A percentile compares a stretch with the other conserved stretches of the same genome.
phyloP scores from a whole-genome alignment of 2,797 vertebrate genomes.

The Adelosebastes latens region DNA sequence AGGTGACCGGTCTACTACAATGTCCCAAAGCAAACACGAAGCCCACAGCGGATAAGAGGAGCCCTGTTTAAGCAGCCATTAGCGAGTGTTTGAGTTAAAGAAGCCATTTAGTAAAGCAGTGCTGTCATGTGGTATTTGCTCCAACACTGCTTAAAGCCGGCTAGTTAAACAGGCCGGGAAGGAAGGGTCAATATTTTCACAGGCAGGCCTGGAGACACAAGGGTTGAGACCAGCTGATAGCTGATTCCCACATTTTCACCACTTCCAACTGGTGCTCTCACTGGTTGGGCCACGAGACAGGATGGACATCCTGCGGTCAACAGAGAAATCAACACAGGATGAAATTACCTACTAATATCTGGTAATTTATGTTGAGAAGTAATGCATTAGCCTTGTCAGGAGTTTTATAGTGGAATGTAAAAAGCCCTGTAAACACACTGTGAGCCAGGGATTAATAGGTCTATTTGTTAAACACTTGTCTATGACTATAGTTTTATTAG shows the following conservation, averaged over 20 bases:
- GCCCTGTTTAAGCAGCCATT: conserved; percentile 76
- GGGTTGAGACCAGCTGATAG: conserved; percentile 61
- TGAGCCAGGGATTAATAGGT: not conserved
- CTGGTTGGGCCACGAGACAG: conserved; percentile 1
- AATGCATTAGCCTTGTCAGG: not conserved
- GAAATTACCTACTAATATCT: not conserved
- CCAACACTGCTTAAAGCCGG: conserved; percentile 80
- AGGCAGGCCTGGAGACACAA: conserved; percentile 67
- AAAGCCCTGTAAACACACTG: not conserved
- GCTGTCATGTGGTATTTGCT: conserved; percentile 82
- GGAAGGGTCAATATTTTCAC: conserved; percentile 86
- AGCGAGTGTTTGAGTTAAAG: conserved; percentile 73
- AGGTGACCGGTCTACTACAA: conserved; percentile 57
- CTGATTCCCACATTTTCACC: conserved; percentile 57
- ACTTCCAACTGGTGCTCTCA: conserved; percentile 15
- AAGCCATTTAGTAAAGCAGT: conserved; percentile 60
- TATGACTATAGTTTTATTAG: not conserved
- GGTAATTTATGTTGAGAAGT: not conserved
- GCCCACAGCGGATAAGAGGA: conserved; percentile 68
- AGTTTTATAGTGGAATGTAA: not conserved
- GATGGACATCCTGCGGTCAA: conserved; percentile 24
- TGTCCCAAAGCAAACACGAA: conserved; percentile 77
- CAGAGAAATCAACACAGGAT: conserved; percentile 9
- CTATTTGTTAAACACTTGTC: not conserved
- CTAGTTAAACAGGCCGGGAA: conserved; percentile 78